Percentiles rank a stretch among this genome's conserved stretches.
These are phyloP conservation scores for Neoascia interrupta DNA, from an alignment of 2,888 invertebrate genomes.

Conservation along the genomic window DNA sequence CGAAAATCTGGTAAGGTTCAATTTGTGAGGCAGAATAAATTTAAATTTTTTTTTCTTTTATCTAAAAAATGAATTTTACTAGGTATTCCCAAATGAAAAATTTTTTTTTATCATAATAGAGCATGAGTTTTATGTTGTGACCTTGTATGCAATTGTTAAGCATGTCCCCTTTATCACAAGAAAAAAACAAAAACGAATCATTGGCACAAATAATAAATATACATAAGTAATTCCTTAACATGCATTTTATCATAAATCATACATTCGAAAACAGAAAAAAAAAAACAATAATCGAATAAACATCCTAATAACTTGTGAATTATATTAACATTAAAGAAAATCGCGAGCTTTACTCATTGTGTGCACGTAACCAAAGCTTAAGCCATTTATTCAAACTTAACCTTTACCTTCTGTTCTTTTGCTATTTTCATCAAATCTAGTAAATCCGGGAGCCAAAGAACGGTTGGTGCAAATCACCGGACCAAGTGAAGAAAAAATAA, in stretches of 20 bases:
- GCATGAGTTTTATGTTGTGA: slow-evolving; percentile 51
- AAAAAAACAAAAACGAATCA: slow-evolving; percentile 22
- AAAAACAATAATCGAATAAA: no score
- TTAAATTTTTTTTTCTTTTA: no score
- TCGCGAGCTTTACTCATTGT: slow-evolving; percentile 59
- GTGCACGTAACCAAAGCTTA: slow-evolving; percentile 33
- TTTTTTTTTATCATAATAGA: no score
- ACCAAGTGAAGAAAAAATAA: slow-evolving; percentile 94
- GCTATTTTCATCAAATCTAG: slow-evolving; percentile 81
- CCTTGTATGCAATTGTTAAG: no score
- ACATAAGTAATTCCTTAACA: slow-evolving; percentile 43
- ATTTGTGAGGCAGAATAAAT: no score
- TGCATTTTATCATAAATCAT: slow-evolving; percentile 25
- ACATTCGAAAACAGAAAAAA: no score
- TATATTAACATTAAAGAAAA: slow-evolving; percentile 37
- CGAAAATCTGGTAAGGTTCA: no score
- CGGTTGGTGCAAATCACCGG: slow-evolving; percentile 97
- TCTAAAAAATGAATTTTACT: no score
- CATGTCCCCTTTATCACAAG: slow-evolving; percentile 46
- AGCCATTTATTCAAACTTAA: not conserved
- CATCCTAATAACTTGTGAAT: slow-evolving; percentile 2
- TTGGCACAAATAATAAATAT: slow-evolving; percentile 44
- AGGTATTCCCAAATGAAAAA: no score
- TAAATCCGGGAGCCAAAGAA: slow-evolving; percentile 96
- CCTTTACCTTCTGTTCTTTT: not conserved